Conservation (phyloP, 1,140 invertebrate species). For the Leptoteleia sp. region DNA sequence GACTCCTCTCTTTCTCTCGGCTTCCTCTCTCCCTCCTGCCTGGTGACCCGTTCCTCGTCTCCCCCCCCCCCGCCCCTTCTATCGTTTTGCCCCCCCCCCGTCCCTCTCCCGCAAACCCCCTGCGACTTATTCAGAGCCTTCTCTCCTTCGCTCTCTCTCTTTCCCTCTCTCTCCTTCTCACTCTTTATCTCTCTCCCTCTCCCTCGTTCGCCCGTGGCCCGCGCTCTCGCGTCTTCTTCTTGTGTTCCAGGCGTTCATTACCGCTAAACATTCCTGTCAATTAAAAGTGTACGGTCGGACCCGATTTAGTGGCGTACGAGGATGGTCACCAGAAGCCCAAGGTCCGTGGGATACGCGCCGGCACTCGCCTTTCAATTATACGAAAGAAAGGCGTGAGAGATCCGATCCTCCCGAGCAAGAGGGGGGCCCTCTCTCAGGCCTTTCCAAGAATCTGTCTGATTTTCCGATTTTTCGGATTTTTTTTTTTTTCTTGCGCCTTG, state of each 20-base stretch:
- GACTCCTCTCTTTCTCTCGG: too few species aligned
- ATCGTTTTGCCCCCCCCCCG: too few species aligned
- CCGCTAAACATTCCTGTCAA: constrained; percentile 81
- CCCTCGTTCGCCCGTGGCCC: constrained; percentile 58
- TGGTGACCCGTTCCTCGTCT: too few species aligned
- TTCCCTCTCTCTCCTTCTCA: constrained; percentile 19
- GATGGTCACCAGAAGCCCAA: constrained; percentile 45
- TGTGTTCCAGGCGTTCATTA: constrained; percentile 75
- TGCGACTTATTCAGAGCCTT: too few species aligned
- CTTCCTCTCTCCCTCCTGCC: too few species aligned
- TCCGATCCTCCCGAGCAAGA: constrained; percentile 15
- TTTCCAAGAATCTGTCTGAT: too few species aligned
- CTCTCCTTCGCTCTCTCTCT: constrained; percentile 24
- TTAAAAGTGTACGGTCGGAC: constrained; percentile 76
- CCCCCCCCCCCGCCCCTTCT: too few species aligned
- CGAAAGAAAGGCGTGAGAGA: constrained; percentile 51
- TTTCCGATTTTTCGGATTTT: too few species aligned
- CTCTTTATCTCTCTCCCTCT: constrained; percentile 32
- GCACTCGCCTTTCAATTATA: constrained; percentile 68
- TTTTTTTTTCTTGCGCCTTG: too few species aligned
- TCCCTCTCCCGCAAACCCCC: too few species aligned
- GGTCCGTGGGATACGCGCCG: constrained; percentile 57
- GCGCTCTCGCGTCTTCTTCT: constrained; percentile 66
- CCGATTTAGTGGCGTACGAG: constrained; percentile 74
- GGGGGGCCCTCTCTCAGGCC: too few species aligned